phyloP scores from a whole-genome alignment of 2,113 vertebrate species.

The Cyanoramphus novaezelandiae region DNA sequence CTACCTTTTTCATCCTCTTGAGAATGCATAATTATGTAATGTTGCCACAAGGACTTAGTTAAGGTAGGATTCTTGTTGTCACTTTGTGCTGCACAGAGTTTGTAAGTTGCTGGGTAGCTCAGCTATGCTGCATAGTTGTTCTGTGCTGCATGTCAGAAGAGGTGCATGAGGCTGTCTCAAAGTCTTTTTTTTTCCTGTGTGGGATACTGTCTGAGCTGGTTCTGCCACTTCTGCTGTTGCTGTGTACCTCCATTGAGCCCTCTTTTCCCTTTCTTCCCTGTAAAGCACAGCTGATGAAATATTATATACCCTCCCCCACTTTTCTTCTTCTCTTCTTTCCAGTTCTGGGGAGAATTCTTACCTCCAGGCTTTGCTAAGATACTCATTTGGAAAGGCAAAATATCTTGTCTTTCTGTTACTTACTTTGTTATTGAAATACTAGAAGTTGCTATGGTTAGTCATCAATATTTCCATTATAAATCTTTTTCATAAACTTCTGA shows the following conservation, averaged over 20 bases:
- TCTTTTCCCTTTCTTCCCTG: not conserved
- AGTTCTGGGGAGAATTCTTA: not conserved
- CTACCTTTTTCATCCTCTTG: not conserved
- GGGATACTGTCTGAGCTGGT: not conserved
- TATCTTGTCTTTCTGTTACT: not conserved
- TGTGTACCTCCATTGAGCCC: not conserved
- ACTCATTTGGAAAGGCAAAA: not conserved
- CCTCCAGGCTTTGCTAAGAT: not conserved
- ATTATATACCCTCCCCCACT: accelerated
- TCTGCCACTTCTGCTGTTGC: not conserved
- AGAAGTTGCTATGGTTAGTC: slow-evolving; percentile 41
- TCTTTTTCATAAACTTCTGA: slow-evolving; percentile 43
- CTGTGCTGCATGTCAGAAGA: not conserved
- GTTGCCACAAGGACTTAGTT: not conserved
- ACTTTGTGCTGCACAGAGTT: not conserved
- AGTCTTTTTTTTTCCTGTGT: not conserved
- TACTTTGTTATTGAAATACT: slow-evolving; percentile 29
- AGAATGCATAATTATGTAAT: not conserved
- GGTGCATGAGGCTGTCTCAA: not conserved
- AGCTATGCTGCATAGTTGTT: not conserved
- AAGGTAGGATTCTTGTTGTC: not conserved
- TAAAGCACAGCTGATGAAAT: not conserved
- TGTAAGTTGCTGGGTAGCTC: not conserved
- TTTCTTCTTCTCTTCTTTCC: not conserved
- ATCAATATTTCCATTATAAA: slow-evolving; percentile 55